A percentile compares a stretch with the other conserved stretches of the same genome.
These are phyloP conservation scores for Pseudotriccus pelzelni DNA, from an alignment of 2,797 vertebrate genomes.

Conservation along the genomic window DNA sequence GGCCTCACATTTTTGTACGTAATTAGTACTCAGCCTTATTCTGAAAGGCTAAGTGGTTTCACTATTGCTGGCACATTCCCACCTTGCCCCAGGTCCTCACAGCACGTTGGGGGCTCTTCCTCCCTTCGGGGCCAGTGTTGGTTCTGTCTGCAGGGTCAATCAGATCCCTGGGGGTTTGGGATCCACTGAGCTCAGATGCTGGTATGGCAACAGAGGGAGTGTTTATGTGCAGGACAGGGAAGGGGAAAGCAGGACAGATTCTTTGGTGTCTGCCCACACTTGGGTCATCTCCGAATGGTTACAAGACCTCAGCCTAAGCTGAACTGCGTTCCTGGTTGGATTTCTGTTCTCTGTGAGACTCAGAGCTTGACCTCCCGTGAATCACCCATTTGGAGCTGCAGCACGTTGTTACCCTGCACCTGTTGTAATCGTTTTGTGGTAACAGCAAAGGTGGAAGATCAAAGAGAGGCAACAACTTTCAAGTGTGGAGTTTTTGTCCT, in stretches of 20 bases:
- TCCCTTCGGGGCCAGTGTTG: neutral
- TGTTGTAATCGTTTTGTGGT: neutral
- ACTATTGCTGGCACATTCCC: neutral
- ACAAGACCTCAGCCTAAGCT: neutral
- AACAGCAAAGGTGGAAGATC: neutral
- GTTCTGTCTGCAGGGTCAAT: no score
- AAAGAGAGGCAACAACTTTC: neutral
- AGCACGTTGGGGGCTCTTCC: neutral
- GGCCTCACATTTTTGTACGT: neutral
- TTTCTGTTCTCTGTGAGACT: conserved; percentile 26
- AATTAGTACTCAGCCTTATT: neutral
- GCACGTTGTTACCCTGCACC: neutral
- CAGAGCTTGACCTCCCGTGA: neutral
- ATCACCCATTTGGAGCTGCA: neutral
- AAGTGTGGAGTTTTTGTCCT: neutral
- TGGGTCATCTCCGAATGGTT: neutral
- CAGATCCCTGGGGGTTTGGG: neutral
- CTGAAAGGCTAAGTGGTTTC: neutral
- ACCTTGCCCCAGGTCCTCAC: neutral
- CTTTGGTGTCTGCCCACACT: neutral
- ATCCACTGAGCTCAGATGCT: rapidly evolving
- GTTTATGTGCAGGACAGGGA: neutral
- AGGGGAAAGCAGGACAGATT: no score
- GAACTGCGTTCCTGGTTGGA: neutral
- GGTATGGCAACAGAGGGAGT: rapidly evolving